Evolutionary conservation across 2,113 vertebrate genomes (phyloP).

Genomic region (human): GRCh38 chrX:22947501-22948000

Average conservation of each 20-base stretch:
- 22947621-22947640: background rate
- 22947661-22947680: background rate
- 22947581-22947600: slow-evolving; percentile 18
- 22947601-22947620: background rate
- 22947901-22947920: background rate
- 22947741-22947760: background rate
- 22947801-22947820: background rate
- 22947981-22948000: background rate
- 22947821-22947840: background rate
- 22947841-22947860: background rate
- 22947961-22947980: background rate
- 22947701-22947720: background rate
- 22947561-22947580: background rate
- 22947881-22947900: background rate
- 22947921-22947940: background rate
- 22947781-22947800: background rate
- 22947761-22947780: background rate
- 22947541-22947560: background rate
- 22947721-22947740: background rate
- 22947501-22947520: background rate
- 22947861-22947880: background rate
- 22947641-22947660: background rate
- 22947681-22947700: background rate
- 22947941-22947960: background rate
- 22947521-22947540: background rate